phyloP scores from a whole-genome alignment of 2,113 vertebrate genomes.

The Conger conger region DNA sequence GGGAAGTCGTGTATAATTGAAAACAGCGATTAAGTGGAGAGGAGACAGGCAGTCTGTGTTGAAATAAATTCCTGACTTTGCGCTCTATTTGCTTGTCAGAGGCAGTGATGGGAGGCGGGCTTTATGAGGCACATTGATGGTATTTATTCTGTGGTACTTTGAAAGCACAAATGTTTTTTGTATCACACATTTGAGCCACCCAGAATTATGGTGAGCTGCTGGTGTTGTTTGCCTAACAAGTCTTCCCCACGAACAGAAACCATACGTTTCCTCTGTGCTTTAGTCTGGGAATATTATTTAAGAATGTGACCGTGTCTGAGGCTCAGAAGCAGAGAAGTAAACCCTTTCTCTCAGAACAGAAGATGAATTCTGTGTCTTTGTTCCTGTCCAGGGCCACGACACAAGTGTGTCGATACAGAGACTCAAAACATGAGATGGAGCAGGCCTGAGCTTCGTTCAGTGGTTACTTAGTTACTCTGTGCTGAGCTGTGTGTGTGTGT shows the following conservation, averaged over 20 bases:
- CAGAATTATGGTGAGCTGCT: background rate
- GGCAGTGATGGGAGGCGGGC: background rate
- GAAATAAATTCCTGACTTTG: conserved; percentile 8
- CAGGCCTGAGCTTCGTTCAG: no score
- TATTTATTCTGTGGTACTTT: conserved; percentile 12
- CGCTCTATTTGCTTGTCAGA: conserved; percentile 7
- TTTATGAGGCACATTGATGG: conserved; percentile 13
- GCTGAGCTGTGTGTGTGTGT: no score
- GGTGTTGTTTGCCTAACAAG: background rate
- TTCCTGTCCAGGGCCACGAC: no score
- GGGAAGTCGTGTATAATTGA: conserved; percentile 23
- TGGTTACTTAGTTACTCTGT: no score
- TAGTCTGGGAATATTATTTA: background rate
- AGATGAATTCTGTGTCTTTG: no score
- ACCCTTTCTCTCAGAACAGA: no score
- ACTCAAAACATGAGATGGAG: no score
- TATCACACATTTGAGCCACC: background rate
- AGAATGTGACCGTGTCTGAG: no score
- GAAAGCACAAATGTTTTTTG: background rate
- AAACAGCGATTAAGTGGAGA: conserved; percentile 2
- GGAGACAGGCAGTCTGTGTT: conserved; percentile 31
- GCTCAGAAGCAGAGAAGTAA: no score
- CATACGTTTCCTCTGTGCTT: background rate
- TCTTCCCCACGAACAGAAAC: background rate
- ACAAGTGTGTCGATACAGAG: no score